phyloP scores from a whole-genome alignment of 2,888 invertebrate species.

The Spialia ferax region DNA sequence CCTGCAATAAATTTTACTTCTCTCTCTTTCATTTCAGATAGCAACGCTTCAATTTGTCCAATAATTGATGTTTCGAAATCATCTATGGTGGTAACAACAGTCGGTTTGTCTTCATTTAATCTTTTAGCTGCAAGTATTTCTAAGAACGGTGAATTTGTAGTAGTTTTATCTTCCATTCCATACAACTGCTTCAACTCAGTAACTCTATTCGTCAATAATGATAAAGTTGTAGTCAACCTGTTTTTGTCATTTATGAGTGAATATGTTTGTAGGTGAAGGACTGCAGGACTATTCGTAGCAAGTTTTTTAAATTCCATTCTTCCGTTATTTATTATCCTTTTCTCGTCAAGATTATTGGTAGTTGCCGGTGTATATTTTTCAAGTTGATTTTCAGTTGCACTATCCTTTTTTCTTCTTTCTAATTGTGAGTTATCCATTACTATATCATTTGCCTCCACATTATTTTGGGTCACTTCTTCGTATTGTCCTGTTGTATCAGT shows the following conservation, averaged over 20 bases:
- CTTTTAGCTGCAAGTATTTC: background rate
- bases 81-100: slow-evolving; percentile 3
- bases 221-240: slow-evolving; percentile 31
- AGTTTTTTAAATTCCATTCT: background rate
- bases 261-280: too few relatives aligned
- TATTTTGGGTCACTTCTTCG: background rate
- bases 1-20: slow-evolving; percentile 55
- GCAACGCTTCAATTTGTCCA: slow-evolving; percentile 61
- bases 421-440: background rate
- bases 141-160: slow-evolving; percentile 14
- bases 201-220: slow-evolving; percentile 30
- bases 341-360: background rate
- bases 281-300: background rate
- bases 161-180: slow-evolving; percentile 14
- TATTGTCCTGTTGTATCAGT: background rate
- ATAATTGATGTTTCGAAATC: slow-evolving; percentile 50
- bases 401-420: slow-evolving; percentile 26
- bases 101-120: background rate
- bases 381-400: slow-evolving; percentile 18
- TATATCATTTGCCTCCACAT: background rate
- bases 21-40: slow-evolving; percentile 63
- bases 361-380: slow-evolving; percentile 19
- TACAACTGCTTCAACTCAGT: slow-evolving; percentile 30
- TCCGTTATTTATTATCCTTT: background rate
- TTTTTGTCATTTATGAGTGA: slow-evolving; percentile 8